Evolutionary conservation across 2,797 vertebrate species (phyloP), one percentile per base, ranked within the genome.

Genomic region (Danionella dracula): DNA sequence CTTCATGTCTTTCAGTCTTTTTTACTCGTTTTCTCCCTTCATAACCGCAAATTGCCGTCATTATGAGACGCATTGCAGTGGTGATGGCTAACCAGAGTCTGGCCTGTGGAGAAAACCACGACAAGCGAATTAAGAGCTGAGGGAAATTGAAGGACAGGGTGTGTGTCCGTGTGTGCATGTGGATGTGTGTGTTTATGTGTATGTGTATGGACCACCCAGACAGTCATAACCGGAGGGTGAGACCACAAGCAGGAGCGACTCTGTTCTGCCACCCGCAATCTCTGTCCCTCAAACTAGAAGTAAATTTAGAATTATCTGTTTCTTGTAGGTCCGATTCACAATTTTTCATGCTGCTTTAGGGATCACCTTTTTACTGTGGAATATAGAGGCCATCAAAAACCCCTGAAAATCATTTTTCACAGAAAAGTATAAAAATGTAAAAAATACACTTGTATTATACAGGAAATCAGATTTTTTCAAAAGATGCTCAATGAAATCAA

Each of bases 41-140:
- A 2, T 27, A 69, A 78, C 79, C 66, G 38, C 57, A 78, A 76
- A 72, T 68, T 81, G 83, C 79, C 75, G 78, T 82, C 72, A 86
- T 87, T 87, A 88, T 84, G 83, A 87, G 85, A 87, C 80, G 83
- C 81, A 85, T 82, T 76, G 75, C 79, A 80, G 83, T 77, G 77
- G 86, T 70, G 79, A 79, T 79, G 81, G 84, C 82, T 83, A 84
- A 86, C 82, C 57, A 84, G 79, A 78, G 80, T 83, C 83, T 84
- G 82, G 87, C 81, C 61, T 32, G 81, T 76, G 79, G 75, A 76
- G 79, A 80, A 86, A 88, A 88, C 85, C 86, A 77, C 83, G 82
- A 82, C 82, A 74, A 85, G 86, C 31, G 56, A 85, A 88, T 87
- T 88, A 88, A 82, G 78, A 87, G 83, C 76, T 78, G 78, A 76